Conservation (phyloP, 2,888 invertebrate genomes). For the Latheticus oryzae region DNA sequence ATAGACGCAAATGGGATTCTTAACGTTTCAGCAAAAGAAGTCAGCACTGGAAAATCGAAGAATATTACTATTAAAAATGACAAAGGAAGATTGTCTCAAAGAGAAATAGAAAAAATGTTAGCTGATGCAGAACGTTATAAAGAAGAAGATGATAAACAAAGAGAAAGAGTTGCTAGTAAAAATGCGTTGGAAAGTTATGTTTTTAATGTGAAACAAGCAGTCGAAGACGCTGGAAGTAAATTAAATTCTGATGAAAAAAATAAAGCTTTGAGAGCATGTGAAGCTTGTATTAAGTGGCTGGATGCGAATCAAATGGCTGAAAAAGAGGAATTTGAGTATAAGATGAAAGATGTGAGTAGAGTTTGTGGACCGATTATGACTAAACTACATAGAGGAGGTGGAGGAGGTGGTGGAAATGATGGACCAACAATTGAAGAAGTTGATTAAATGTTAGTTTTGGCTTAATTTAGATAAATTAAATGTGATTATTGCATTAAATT, state of each 20-base stretch:
- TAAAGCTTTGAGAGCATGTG: constrained; percentile 67
- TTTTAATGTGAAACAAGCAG: constrained; percentile 77
- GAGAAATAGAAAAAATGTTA: constrained; percentile 85
- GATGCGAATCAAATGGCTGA: constrained; percentile 76
- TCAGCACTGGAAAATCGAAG: constrained; percentile 73
- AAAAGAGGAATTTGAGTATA: constrained; percentile 74
- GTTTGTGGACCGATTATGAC: constrained; percentile 72
- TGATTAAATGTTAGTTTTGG: constrained; percentile 51
- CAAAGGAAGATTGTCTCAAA: constrained; percentile 82
- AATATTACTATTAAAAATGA: constrained; percentile 88
- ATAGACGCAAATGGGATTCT: constrained; percentile 82
- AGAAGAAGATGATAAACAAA: constrained; percentile 78
- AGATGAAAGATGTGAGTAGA: constrained; percentile 71
- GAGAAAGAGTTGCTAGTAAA: constrained; percentile 75
- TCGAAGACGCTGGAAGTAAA: constrained; percentile 74
- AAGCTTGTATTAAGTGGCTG: constrained; percentile 77
- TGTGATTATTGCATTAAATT: constrained; percentile 20
- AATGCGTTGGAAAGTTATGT: constrained; percentile 80
- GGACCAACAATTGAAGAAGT: constrained; percentile 64
- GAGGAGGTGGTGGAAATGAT: constrained; percentile 47
- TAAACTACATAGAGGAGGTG: constrained; percentile 65
- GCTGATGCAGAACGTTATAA: constrained; percentile 77
- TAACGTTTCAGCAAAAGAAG: constrained; percentile 69
- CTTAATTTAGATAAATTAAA: constrained; percentile 8
- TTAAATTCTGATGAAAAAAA: constrained; percentile 68